Conservation (phyloP, 2,888 invertebrate species). For the Drosophila pegasa region DNA sequence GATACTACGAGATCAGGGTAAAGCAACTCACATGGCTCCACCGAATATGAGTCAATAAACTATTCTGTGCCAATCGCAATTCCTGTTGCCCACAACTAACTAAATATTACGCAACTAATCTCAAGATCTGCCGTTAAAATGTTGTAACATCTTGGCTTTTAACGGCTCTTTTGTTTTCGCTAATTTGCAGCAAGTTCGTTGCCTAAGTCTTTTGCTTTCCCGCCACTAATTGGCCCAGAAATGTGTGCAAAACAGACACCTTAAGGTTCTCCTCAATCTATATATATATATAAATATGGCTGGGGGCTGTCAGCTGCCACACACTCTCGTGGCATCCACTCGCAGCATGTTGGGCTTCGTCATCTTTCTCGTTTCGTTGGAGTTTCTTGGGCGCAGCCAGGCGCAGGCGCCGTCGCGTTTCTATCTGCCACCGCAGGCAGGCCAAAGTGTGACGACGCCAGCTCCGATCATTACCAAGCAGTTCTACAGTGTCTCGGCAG, state of each 20-base stretch:
- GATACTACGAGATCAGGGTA: too few species aligned
- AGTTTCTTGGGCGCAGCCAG: not conserved
- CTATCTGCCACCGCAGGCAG: constrained; percentile 54
- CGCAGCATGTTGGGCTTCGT: constrained; percentile 42
- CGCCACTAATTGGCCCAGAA: constrained; percentile 43
- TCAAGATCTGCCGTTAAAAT: constrained; percentile 18
- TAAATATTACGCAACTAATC: constrained; percentile 12
- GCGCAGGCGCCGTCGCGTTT: constrained; percentile 36
- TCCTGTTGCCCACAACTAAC: not conserved
- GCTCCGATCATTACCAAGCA: constrained; percentile 82
- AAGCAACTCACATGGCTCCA: too few species aligned
- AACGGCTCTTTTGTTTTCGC: constrained; percentile 41
- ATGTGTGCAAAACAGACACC: constrained; percentile 27
- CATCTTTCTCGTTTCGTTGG: constrained; percentile 2
- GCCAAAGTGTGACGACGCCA: constrained; percentile 25
- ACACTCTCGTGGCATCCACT: constrained; percentile 38
- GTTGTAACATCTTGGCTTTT: constrained; percentile 24
- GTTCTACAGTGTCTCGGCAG: constrained; percentile 83
- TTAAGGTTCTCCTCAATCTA: constrained; percentile 2
- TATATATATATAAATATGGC: constrained; percentile 31
- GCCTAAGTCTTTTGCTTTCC: constrained; percentile 73
- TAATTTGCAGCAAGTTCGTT: constrained; percentile 66
- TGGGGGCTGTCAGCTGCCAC: constrained; percentile 8
- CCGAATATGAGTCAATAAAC: too few species aligned
- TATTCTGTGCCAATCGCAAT: not conserved